Conservation (phyloP, 1,140 invertebrate genomes). For the Zaprionus inermis region DNA sequence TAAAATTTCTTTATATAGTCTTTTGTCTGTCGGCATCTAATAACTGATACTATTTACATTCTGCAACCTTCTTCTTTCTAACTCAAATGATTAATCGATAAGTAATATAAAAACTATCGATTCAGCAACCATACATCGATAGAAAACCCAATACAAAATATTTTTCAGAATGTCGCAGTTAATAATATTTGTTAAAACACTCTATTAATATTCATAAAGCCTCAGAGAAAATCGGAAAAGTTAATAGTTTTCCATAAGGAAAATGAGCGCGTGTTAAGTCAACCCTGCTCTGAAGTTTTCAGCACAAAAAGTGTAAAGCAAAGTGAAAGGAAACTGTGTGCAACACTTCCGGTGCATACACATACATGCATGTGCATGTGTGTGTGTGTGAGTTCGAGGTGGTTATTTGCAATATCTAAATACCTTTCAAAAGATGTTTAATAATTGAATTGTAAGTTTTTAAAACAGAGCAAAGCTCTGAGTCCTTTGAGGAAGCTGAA, state of each 20-base stretch:
- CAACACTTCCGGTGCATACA: conserved; percentile 20
- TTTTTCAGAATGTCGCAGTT: background rate
- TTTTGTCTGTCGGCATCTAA: no score
- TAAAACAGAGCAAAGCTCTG: conserved; percentile 22
- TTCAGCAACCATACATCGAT: no score
- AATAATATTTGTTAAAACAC: background rate
- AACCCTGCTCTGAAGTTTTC: conserved; percentile 4
- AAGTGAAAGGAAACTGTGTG: background rate
- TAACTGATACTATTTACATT: no score
- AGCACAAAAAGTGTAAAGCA: background rate
- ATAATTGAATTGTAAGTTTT: conserved; percentile 74
- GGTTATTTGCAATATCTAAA: conserved; percentile 36
- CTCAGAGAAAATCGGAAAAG: background rate
- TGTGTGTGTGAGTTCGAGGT: conserved; percentile 17
- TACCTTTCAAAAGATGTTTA: conserved; percentile 60
- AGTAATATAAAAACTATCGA: no score
- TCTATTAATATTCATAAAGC: background rate
- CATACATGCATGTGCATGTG: conserved; percentile 1
- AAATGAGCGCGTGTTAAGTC: background rate
- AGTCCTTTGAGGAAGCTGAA: conserved; percentile 47
- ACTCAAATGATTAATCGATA: no score
- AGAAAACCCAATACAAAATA: no score
- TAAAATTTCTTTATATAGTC: no score
- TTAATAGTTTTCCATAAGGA: background rate
- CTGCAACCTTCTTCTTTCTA: no score